These are phyloP conservation scores for Tapirus indicus DNA, from an alignment of 2,797 vertebrate species.

Conservation along the genomic window DNA sequence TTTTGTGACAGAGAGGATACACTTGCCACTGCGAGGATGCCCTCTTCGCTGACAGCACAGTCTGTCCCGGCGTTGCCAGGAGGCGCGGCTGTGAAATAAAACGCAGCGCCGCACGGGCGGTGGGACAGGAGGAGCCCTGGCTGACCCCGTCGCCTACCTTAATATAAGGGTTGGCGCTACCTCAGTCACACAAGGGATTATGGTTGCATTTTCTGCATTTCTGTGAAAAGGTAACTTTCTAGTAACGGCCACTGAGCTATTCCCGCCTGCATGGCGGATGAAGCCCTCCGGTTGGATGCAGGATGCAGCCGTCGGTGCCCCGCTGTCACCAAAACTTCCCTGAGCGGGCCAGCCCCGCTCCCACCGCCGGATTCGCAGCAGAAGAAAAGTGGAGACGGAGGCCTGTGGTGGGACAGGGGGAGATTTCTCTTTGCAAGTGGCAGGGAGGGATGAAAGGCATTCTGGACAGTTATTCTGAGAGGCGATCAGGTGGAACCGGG, in stretches of 20 bases:
- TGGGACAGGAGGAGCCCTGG: no score
- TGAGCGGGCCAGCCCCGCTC: no score
- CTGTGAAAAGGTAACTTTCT: not conserved
- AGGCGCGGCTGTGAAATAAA: not conserved
- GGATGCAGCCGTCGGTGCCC: no score
- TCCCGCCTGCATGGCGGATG: accelerated
- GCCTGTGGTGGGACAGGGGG: not conserved
- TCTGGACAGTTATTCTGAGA: slow-evolving; percentile 46
- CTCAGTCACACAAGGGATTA: accelerated
- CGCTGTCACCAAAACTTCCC: not conserved
- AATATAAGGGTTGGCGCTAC: accelerated
- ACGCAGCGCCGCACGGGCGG: accelerated
- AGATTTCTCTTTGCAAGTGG: not conserved
- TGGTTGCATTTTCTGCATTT: not conserved
- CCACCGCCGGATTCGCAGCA: not conserved
- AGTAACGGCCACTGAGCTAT: not conserved
- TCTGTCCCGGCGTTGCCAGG: accelerated
- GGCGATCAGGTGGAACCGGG: slow-evolving; percentile 63
- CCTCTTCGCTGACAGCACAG: not conserved
- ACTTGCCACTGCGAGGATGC: not conserved
- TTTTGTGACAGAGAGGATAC: not conserved
- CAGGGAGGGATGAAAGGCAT: slow-evolving; percentile 36
- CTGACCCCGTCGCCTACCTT: not conserved
- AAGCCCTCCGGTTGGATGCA: not conserved
- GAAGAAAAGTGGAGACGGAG: not conserved